Percentiles rank a stretch among this genome's conserved stretches.
These are phyloP conservation scores for Panagrolaimus sp. DNA, from an alignment of 1,140 invertebrate genomes.

Conservation along the genomic window DNA sequence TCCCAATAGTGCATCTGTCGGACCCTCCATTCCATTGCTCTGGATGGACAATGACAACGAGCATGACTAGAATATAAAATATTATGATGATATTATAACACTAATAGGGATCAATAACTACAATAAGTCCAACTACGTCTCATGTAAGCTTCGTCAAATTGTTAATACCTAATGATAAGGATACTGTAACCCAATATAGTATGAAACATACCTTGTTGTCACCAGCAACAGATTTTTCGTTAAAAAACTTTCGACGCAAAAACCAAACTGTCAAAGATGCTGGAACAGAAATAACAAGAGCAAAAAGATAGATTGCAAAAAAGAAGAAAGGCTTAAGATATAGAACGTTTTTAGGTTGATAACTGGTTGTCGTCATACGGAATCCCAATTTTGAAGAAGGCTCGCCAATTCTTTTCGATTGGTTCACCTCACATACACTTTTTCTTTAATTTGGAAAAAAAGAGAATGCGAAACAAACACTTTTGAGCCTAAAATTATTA, in stretches of 20 bases:
- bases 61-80: constrained; percentile 44
- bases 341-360: constrained; percentile 26
- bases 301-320: constrained; percentile 38
- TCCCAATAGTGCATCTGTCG: constrained; percentile 53
- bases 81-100: neutral
- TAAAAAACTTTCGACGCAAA: constrained; percentile 47
- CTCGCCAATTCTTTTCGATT: too few relatives aligned
- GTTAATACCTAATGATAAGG: neutral
- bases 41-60: constrained; percentile 58
- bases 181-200: neutral
- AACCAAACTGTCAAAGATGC: constrained; percentile 51
- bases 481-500: too few relatives aligned
- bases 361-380: too few relatives aligned
- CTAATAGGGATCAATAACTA: neutral
- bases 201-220: constrained; percentile 32
- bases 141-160: neutral
- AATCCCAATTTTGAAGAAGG: too few relatives aligned
- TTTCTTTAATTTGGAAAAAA: too few relatives aligned
- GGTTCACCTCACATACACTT: too few relatives aligned
- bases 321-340: constrained; percentile 25
- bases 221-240: constrained; percentile 50
- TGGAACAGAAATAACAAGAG: constrained; percentile 42
- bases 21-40: constrained; percentile 59
- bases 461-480: too few relatives aligned
- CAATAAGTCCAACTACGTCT: too few relatives aligned